Conservation (phyloP, 2,113 vertebrate genomes). For the Lota lota region DNA sequence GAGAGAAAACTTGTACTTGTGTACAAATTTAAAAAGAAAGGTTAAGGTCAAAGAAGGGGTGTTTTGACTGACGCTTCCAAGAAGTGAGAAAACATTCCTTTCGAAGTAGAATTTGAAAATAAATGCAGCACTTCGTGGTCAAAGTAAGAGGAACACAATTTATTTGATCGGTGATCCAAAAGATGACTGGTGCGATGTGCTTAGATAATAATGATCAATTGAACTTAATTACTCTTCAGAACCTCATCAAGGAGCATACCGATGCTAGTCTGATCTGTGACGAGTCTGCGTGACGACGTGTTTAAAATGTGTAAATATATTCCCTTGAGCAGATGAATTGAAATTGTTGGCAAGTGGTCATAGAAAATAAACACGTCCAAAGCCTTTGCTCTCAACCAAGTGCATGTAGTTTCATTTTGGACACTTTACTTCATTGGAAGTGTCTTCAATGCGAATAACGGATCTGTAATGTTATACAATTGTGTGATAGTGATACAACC, state of each 20-base stretch:
- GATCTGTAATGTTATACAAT: slow-evolving; percentile 42
- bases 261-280: slow-evolving; percentile 24
- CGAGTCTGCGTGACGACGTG: slow-evolving; percentile 52
- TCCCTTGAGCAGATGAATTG: slow-evolving; percentile 39
- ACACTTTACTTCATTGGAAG: slow-evolving; percentile 41
- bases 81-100: slow-evolving; percentile 69
- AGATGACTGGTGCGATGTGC: slow-evolving; percentile 25
- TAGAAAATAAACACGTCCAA: slow-evolving; percentile 20
- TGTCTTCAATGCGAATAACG: slow-evolving; percentile 40
- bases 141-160: slow-evolving; percentile 19
- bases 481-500: slow-evolving; percentile 30
- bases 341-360: slow-evolving; percentile 19
- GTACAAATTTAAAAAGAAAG: slow-evolving; percentile 45
- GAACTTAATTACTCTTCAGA: slow-evolving; percentile 36
- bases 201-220: not conserved
- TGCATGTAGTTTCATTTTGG: slow-evolving; percentile 59
- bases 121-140: slow-evolving; percentile 41
- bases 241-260: slow-evolving; percentile 44
- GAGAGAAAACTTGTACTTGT: slow-evolving; percentile 54
- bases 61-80: slow-evolving; percentile 29
- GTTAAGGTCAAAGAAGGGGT: slow-evolving; percentile 8
- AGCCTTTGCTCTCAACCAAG: slow-evolving; percentile 29
- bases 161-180: slow-evolving; percentile 25
- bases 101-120: slow-evolving; percentile 40
- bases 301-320: slow-evolving; percentile 30